A percentile compares a stretch with the other conserved stretches of the same genome.
Evolutionary conservation across 2,113 vertebrate species (phyloP).

Genomic region (Machaerirhynchus nigripectus): DNA sequence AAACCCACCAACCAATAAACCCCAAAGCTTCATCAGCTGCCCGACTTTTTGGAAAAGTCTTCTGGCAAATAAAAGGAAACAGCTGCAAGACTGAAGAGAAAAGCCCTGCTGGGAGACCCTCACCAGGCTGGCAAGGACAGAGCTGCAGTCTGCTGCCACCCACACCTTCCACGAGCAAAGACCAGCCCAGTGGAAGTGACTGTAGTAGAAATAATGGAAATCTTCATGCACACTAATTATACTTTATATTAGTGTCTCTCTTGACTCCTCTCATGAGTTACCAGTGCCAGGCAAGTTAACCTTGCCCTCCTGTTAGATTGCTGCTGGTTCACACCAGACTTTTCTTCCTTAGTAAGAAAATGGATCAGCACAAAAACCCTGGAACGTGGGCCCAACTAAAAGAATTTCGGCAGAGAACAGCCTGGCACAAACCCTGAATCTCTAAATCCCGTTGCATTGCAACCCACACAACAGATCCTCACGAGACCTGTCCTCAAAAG

Average conservation of each 20-base stretch:
- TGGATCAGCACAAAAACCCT: neutral
- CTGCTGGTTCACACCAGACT: neutral
- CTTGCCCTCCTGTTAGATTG: neutral
- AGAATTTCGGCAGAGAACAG: neutral
- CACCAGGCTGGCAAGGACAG: neutral
- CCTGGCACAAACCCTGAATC: neutral
- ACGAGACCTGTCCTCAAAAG: rapidly evolving
- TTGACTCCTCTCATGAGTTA: neutral
- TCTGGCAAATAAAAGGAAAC: neutral
- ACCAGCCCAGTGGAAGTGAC: neutral
- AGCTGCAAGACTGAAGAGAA: too few relatives aligned
- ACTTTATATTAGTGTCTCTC: neutral
- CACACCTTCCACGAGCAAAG: neutral
- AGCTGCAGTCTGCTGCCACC: neutral
- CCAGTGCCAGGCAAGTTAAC: neutral
- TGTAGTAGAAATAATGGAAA: neutral
- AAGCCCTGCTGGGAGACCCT: neutral
- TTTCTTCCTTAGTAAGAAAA: neutral
- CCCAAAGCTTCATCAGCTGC: neutral
- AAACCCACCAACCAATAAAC: neutral
- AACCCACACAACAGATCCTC: neutral
- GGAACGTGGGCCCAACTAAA: neutral
- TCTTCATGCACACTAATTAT: neutral
- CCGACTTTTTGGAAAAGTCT: neutral
- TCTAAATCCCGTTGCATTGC: neutral